Base-by-base conservation (phyloP, 1,140 invertebrate species). In the Heliconius hewitsoni region DNA sequence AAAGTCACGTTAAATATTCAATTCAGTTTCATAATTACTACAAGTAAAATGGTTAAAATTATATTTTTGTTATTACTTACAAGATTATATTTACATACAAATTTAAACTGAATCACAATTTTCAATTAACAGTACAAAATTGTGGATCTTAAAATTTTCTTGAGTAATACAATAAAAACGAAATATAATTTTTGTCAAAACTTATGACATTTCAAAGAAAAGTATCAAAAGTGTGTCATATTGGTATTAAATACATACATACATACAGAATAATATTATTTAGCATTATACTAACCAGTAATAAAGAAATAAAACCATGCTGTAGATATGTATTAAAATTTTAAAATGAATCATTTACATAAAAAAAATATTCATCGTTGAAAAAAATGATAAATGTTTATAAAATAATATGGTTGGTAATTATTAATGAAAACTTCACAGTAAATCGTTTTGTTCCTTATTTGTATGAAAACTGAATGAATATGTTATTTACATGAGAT, bases 401-500 rank as follows among this genome's bases (percentile, higher is more conserved):
- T n/a, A 57, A 23, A 9, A 57, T 57, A 23, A 57, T 57, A 19
- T 57, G 55, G 18, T 57, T 57, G 8, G 8, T 19, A 23, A 0
- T 23, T 57, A 19, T 57, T n/a, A n/a, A 57, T 23, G 55, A 23
- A 57, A 57, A 52, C 18, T 52, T 52, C 50, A 52, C 16, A 52
- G n/a, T n/a, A 57, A 57, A 57, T 8, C 23, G 13, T 66, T 66
- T 66, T 27, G 23, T 66, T 27, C n/a, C 19, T 57, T 66, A 66
- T 76, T 70, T 70, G 39, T 60, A 42, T 30, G 8, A 46, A 46
- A 70, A 18, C n/a, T 9, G 8, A 30, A 30, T 42, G 13, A n/a
- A 19, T 72, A 37, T 72, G 37, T 23, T 76, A 76, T 76, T 76
- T 76, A 76, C 74, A 76, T 76, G 74, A 76, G 74, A 76, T 76